Percentiles rank a stretch among this genome's conserved stretches.
Conservation (phyloP, 2,888 invertebrate genomes). For the Hipparchia semele region DNA sequence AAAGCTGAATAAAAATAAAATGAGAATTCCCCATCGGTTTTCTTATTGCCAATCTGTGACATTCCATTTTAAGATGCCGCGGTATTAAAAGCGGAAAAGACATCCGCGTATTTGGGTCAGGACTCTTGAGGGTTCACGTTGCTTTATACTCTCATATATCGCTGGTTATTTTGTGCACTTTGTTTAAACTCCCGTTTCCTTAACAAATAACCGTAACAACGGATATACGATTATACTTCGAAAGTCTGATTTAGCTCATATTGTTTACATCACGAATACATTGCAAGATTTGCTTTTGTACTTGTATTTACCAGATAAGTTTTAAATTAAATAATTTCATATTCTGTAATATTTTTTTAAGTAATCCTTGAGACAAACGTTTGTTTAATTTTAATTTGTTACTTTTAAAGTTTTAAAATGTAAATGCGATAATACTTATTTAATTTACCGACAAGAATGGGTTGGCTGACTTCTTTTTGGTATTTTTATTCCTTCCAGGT, state of each 20-base stretch:
- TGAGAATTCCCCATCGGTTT: not conserved
- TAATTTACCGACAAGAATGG: too few relatives aligned
- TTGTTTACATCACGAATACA: not conserved
- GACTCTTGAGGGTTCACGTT: not conserved
- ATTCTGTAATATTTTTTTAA: too few relatives aligned
- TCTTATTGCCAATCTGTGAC: conserved; percentile 8
- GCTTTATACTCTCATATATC: not conserved
- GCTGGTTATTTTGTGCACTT: conserved; percentile 6
- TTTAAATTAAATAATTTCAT: too few relatives aligned
- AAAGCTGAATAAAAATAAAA: not conserved
- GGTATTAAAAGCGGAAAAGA: conserved; percentile 10
- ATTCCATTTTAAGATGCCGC: conserved; percentile 1
- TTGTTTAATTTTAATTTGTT: too few relatives aligned
- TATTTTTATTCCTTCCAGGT: too few relatives aligned
- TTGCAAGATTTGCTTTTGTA: not conserved
- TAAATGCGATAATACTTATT: too few relatives aligned
- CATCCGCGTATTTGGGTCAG: not conserved
- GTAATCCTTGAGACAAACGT: too few relatives aligned
- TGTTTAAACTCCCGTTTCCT: conserved; percentile 10
- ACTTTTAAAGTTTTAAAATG: too few relatives aligned
- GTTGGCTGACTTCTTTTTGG: too few relatives aligned
- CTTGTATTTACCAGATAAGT: not conserved
- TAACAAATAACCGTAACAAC: not conserved
- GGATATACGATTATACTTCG: conserved; percentile 3
- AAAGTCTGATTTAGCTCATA: not conserved